These are phyloP conservation scores for Amniataba percoides DNA, from an alignment of 2,797 vertebrate species.

Conservation along the genomic window DNA sequence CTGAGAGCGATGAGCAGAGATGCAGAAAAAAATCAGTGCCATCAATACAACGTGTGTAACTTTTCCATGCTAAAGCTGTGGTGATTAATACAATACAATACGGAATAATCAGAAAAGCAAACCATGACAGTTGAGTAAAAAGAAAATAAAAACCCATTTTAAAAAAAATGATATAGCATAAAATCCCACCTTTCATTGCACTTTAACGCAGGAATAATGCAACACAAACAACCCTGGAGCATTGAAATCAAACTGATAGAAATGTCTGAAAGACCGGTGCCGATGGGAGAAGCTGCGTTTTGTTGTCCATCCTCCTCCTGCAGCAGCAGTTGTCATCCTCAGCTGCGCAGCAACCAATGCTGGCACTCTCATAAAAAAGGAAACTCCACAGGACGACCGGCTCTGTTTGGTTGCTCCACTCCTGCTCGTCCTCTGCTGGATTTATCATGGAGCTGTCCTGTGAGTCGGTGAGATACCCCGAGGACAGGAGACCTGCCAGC, in stretches of 20 bases:
- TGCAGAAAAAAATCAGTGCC: not conserved
- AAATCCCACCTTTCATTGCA: not conserved
- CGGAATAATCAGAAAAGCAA: too few relatives aligned
- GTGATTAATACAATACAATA: not conserved
- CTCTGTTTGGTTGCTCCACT: constrained; percentile 65
- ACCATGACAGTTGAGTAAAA: not conserved
- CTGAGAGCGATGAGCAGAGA: not conserved
- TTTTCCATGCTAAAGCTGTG: not conserved
- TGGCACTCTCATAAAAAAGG: constrained; percentile 77
- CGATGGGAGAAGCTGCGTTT: not conserved
- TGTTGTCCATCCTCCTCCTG: not conserved
- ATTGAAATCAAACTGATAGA: not conserved
- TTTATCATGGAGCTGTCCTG: constrained; percentile 69
- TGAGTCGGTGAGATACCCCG: constrained; percentile 60
- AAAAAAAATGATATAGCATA: too few relatives aligned
- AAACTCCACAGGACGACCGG: constrained; percentile 45
- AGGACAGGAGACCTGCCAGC: constrained; percentile 74
- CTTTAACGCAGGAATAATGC: not conserved
- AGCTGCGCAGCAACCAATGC: constrained; percentile 74
- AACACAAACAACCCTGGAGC: too few relatives aligned
- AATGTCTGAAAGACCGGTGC: not conserved
- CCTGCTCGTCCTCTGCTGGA: not conserved
- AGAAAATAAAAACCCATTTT: not conserved
- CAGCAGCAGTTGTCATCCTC: constrained; percentile 47
- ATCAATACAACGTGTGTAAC: not conserved